Conservation (phyloP, 2,888 invertebrate genomes). For the Ctena decussata region DNA sequence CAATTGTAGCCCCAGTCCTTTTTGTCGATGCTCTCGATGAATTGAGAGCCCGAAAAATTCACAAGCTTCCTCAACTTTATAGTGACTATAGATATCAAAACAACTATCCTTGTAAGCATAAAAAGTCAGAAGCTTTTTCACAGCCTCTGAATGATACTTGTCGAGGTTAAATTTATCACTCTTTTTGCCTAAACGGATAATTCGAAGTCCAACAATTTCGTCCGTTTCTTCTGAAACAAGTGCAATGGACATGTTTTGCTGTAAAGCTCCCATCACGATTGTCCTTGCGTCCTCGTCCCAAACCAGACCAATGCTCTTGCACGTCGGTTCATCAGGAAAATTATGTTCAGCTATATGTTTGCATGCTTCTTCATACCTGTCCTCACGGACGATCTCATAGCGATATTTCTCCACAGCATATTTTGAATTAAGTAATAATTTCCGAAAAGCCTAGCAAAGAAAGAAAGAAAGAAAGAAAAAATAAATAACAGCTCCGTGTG, state of each 20-base stretch:
- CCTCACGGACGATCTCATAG: not conserved
- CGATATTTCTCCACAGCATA: not conserved
- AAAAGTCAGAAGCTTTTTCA: not conserved
- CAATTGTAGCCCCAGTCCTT: not conserved
- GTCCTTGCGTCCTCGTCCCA: not conserved
- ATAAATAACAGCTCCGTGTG: too few relatives aligned
- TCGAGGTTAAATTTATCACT: not conserved
- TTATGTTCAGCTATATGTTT: not conserved
- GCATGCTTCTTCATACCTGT: not conserved
- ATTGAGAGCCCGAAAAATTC: conserved; percentile 8
- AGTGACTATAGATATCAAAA: not conserved
- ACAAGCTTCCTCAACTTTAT: not conserved
- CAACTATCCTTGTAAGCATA: not conserved
- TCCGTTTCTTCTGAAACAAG: not conserved
- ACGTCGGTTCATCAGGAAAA: not conserved
- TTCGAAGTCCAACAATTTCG: not conserved
- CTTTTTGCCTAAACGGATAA: not conserved
- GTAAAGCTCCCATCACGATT: not conserved
- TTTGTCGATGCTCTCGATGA: not conserved
- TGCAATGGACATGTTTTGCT: not conserved
- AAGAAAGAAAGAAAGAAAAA: too few relatives aligned
- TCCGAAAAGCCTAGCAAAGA: too few relatives aligned
- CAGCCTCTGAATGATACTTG: not conserved
- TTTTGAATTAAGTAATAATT: too few relatives aligned
- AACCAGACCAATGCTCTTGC: not conserved